Percentiles rank a stretch among this genome's conserved stretches.
Evolutionary conservation across 2,797 vertebrate genomes (phyloP).

Genomic region (Amblyopsis hoosieri): DNA sequence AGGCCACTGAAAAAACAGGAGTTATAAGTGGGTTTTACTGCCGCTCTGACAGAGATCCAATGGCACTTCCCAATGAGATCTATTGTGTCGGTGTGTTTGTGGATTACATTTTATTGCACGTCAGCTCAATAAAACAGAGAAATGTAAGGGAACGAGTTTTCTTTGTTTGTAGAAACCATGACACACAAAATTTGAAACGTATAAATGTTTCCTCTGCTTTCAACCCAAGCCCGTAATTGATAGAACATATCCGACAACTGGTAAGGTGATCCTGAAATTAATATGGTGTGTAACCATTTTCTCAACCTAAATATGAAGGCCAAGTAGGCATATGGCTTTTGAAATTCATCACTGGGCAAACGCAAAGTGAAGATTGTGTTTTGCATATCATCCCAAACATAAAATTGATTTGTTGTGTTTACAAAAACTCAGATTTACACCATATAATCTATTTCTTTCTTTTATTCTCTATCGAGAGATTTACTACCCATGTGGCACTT

Average conservation of each 20-base stretch:
- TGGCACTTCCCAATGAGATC: slow-evolving; percentile 71
- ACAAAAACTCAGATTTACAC: slow-evolving; percentile 43
- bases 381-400: slow-evolving; percentile 23
- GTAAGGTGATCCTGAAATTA: slow-evolving; percentile 66
- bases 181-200: slow-evolving; percentile 73
- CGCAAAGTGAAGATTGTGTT: slow-evolving; percentile 24
- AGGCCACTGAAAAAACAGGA: slow-evolving; percentile 54
- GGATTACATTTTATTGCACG: slow-evolving; percentile 76
- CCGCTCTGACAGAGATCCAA: slow-evolving; percentile 62
- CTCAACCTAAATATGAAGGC: slow-evolving; percentile 36
- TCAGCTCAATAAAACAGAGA: slow-evolving; percentile 73
- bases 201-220: slow-evolving; percentile 72
- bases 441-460: slow-evolving; percentile 22
- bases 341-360: slow-evolving; percentile 34
- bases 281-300: slow-evolving; percentile 47
- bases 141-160: slow-evolving; percentile 76
- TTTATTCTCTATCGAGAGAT: slow-evolving; percentile 33
- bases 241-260: slow-evolving; percentile 71
- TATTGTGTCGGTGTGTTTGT: slow-evolving; percentile 78
- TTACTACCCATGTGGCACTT: slow-evolving; percentile 55
- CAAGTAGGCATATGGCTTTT: slow-evolving; percentile 27
- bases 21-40: slow-evolving; percentile 77
- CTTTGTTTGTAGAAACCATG: slow-evolving; percentile 76
- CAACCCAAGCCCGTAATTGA: slow-evolving; percentile 70
- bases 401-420: slow-evolving; percentile 57